These are phyloP conservation scores for Mimas tiliae DNA, from an alignment of 2,888 invertebrate genomes.

Conservation along the genomic window DNA sequence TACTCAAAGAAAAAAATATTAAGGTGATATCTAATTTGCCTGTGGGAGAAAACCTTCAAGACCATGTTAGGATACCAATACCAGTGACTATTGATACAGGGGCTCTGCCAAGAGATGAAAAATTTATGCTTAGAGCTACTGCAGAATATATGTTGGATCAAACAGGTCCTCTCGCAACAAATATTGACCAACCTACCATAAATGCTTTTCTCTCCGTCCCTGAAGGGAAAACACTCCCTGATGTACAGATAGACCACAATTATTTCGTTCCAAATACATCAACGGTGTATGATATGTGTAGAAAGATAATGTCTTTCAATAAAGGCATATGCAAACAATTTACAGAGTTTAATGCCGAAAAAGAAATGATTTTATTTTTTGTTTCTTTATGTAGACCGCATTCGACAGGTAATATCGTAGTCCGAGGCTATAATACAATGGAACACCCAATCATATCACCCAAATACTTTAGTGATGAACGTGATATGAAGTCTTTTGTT, in stretches of 20 bases:
- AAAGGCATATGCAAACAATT: constrained; percentile 70
- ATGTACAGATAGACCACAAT: constrained; percentile 76
- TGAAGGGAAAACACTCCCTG: constrained; percentile 60
- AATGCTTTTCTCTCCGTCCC: constrained; percentile 73
- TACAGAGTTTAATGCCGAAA: constrained; percentile 60
- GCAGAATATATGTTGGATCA: constrained; percentile 70
- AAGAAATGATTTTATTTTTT: constrained; percentile 69
- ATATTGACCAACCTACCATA: constrained; percentile 73
- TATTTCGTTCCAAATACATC: constrained; percentile 72
- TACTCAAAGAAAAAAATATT: constrained; percentile 59
- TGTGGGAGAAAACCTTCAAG: constrained; percentile 78
- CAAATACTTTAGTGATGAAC: constrained; percentile 68
- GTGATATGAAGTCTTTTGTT: constrained; percentile 66
- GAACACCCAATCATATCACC: constrained; percentile 70
- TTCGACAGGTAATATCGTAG: constrained; percentile 65
- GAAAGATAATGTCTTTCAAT: constrained; percentile 58
- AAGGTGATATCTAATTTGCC: constrained; percentile 61
- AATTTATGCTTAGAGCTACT: constrained; percentile 66
- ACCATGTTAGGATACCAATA: constrained; percentile 75
- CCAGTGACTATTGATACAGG: constrained; percentile 67
- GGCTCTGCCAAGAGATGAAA: constrained; percentile 55
- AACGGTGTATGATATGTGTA: constrained; percentile 63
- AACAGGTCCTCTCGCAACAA: constrained; percentile 69
- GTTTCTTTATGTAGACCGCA: constrained; percentile 70
- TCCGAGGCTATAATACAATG: constrained; percentile 57